These are phyloP conservation scores for Asobara japonica DNA, from an alignment of 1,140 invertebrate genomes.

Conservation along the genomic window DNA sequence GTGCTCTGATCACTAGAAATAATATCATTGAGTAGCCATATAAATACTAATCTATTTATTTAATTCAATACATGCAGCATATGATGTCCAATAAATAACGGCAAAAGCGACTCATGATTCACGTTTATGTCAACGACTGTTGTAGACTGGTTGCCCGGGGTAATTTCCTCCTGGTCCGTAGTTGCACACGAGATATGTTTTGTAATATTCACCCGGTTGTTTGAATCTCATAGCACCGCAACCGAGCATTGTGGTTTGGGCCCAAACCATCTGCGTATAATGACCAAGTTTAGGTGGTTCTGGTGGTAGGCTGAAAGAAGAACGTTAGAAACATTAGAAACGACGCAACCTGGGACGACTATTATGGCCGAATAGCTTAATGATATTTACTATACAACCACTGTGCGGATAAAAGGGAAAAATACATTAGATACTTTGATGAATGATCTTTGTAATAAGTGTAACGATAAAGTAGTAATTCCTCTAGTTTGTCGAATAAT, in stretches of 20 bases:
- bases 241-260: constrained; percentile 57
- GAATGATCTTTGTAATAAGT: no score
- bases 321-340: background rate
- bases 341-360: background rate
- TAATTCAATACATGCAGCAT: no score
- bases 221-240: constrained; percentile 42
- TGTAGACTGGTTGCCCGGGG: constrained; percentile 34
- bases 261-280: constrained; percentile 65
- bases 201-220: constrained; percentile 26
- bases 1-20: no score
- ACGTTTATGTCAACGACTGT: background rate
- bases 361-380: no score
- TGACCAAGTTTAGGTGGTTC: constrained; percentile 37
- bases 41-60: no score
- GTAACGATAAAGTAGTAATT: no score
- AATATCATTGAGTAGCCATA: no score
- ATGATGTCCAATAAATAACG: no score
- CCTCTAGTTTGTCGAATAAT: no score
- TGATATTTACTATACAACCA: no score
- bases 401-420: no score
- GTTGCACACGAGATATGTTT: constrained; percentile 53
- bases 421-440: no score
- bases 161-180: constrained; percentile 61
- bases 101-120: background rate
- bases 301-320: background rate